phyloP scores from a whole-genome alignment of 2,797 vertebrate species.

The Acipenser transmontanus region DNA sequence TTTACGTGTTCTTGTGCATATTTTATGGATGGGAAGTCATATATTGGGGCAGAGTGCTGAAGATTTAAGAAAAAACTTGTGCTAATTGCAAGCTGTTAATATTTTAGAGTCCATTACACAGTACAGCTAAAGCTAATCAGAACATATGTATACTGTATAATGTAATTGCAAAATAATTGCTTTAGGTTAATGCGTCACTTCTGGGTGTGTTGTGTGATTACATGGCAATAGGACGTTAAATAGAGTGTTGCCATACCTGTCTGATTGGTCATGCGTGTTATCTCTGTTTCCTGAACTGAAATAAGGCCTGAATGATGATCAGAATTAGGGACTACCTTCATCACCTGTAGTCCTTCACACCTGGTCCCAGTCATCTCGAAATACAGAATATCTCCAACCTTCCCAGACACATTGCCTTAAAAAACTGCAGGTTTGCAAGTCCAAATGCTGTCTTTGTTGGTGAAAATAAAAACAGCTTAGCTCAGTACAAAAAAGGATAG shows the following conservation, averaged over 20 bases:
- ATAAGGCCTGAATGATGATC: no score
- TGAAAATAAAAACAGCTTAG: neutral
- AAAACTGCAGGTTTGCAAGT: neutral
- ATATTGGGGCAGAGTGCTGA: no score
- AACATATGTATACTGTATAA: neutral
- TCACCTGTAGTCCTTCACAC: neutral
- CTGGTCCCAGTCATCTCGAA: neutral
- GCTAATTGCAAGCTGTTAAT: no score
- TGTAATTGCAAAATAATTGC: constrained; percentile 33
- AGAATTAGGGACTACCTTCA: no score
- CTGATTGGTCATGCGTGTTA: no score
- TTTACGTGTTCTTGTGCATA: no score
- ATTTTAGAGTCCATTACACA: no score
- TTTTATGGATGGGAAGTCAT: no score
- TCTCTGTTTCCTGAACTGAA: no score
- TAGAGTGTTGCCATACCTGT: neutral
- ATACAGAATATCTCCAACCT: neutral
- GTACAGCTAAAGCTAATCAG: constrained; percentile 25
- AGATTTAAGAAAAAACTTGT: no score
- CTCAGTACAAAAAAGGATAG: neutral
- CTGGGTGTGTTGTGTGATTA: constrained; percentile 31
- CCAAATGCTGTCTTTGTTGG: constrained; percentile 1
- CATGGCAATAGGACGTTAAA: constrained; percentile 7
- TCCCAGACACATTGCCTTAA: neutral
- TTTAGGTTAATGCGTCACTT: constrained; percentile 30